These are phyloP conservation scores for Andrena haemorrhoa DNA, from an alignment of 2,888 invertebrate species.

Conservation along the genomic window DNA sequence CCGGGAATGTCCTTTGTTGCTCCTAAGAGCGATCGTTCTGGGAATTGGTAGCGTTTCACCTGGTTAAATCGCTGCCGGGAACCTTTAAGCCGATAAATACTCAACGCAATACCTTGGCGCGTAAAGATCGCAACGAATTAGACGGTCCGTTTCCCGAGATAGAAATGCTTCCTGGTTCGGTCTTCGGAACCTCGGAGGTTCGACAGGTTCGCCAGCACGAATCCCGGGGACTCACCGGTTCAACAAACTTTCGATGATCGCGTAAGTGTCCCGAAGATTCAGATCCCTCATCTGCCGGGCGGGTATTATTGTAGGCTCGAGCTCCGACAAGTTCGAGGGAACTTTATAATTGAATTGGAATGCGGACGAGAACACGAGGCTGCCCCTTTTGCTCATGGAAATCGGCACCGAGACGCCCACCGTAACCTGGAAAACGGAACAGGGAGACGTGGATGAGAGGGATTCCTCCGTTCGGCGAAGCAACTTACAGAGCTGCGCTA, in stretches of 20 bases:
- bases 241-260: conserved; percentile 77
- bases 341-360: conserved; percentile 83
- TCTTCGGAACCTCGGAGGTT: not conserved
- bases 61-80: not conserved
- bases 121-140: not conserved
- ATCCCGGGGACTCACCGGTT: conserved; percentile 76
- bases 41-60: not conserved
- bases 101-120: too few relatives aligned
- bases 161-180: not conserved
- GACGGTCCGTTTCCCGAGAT: not conserved
- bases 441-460: conserved; percentile 12
- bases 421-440: conserved; percentile 75
- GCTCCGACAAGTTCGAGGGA: conserved; percentile 81
- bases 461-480: conserved; percentile 16
- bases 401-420: conserved; percentile 80
- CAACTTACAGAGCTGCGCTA: conserved; percentile 16
- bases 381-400: conserved; percentile 77
- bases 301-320: conserved; percentile 76
- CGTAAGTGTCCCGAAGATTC: conserved; percentile 78
- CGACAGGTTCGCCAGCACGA: not conserved
- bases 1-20: conserved; percentile 29
- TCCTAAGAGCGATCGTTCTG: conserved; percentile 7
- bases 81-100: not conserved
- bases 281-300: conserved; percentile 76
- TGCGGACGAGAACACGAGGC: conserved; percentile 76